Percentiles rank a stretch among this genome's conserved stretches.
Evolutionary conservation across 2,888 invertebrate genomes (phyloP).

Genomic region (Trilocha varians): DNA sequence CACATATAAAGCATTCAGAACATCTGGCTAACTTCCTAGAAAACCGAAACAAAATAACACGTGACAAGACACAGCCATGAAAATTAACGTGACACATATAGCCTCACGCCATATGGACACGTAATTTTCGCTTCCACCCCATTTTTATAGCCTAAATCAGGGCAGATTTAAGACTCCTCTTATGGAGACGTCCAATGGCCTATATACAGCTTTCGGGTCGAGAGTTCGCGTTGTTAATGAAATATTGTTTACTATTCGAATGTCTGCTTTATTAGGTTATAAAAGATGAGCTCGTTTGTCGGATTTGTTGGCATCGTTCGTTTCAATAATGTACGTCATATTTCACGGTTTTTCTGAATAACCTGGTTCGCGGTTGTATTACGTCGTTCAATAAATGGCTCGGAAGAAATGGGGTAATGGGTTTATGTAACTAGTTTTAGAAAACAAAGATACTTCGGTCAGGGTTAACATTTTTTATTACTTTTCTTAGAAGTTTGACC

Average conservation of each 20-base stretch:
- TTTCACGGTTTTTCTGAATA: not conserved
- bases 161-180: not conserved
- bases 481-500: not conserved
- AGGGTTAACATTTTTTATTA: not conserved
- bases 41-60: not conserved
- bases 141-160: not conserved
- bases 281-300: slow-evolving; percentile 29
- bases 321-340: slow-evolving; percentile 1
- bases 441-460: not conserved
- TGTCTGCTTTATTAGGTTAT: slow-evolving; percentile 38
- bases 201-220: slow-evolving; percentile 47
- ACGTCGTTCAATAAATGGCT: not conserved
- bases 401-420: not conserved
- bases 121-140: not conserved
- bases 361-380: not conserved
- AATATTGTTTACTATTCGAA: slow-evolving; percentile 51
- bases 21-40: too few relatives aligned
- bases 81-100: not conserved
- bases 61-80: not conserved
- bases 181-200: slow-evolving; percentile 24
- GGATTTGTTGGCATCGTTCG: slow-evolving; percentile 2
- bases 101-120: not conserved
- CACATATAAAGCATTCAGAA: too few relatives aligned
- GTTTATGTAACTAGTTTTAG: not conserved
- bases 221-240: slow-evolving; percentile 42